Base-by-base conservation (phyloP, 92 coral and sea anemone genomes). In the Zoanthus solanderi region DNA sequence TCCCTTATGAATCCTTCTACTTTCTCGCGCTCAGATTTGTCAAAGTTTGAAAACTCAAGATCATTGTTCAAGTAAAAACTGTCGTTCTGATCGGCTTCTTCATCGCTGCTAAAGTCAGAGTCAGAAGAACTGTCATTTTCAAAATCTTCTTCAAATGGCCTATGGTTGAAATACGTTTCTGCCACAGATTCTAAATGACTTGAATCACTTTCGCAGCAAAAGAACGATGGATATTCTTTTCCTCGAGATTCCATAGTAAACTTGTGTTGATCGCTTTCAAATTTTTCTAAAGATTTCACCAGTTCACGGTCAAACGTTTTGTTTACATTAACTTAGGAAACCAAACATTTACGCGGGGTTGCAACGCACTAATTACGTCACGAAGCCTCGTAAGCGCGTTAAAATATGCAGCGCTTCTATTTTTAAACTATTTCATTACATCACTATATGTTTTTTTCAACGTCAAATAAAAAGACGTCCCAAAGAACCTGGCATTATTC, bases 11-110 rank as follows among this genome's bases (percentile, higher is more conserved):
- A 87, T 44, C 57, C 75, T 72, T 87, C 50, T 30, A 87, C 89
- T 65, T 34, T 86, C 52, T 53, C 79, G 45, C 84, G 89, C 47
- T 87, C 89, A 77, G 89, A 87, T 66, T 44, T 86, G 72, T 86
- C 89, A 76, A 52, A 16, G 7, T 77, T 63, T 37, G 89, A 86
- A 77, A 75, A 76, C 72, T 86, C 84, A 63, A 86, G 79, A 30
- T 86, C 89, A 77, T 46, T 54, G 37, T 76, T 63, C 48, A 37
- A 76, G 76, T 83, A 31, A 83, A 83, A 37, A 14, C 15, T 34
- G 53, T 44, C 89, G 9, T 57, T 23, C 54, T 86, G 76, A 78
- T 85, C 57, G 68, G 66, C 75, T 34, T 72, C 76, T 75, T 76
- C 84, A 63, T 87, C 77, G 83, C 89, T 54, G 75, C 84, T 87